phyloP scores from a whole-genome alignment of 2,888 invertebrate species.

The Hedya salicella region DNA sequence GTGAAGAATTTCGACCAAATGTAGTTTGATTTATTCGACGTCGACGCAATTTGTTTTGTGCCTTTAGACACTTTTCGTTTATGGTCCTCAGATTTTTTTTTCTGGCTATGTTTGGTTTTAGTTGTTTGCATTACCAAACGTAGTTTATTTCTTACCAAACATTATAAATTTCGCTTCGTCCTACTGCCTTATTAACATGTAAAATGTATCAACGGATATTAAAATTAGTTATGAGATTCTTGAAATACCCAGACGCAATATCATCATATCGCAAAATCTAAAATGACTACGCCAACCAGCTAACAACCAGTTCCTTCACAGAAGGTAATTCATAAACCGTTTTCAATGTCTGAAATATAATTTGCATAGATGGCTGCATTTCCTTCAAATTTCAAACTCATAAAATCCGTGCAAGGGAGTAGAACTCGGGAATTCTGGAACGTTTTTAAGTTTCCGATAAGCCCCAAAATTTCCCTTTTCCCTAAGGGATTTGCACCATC shows the following conservation, averaged over 20 bases:
- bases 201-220: not conserved
- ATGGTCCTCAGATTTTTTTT: not conserved
- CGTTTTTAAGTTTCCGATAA: conserved; percentile 27
- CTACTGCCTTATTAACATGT: conserved; percentile 7
- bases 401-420: conserved; percentile 10
- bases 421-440: conserved; percentile 12
- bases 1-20: conserved; percentile 38
- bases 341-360: not conserved
- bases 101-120: not conserved
- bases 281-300: too few species aligned
- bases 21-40: conserved; percentile 30
- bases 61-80: not conserved
- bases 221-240: not conserved
- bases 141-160: too few species aligned
- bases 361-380: conserved; percentile 31
- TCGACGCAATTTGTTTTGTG: conserved; percentile 11
- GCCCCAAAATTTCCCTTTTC: conserved; percentile 21
- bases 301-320: too few species aligned
- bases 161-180: not conserved
- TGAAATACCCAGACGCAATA: not conserved
- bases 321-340: conserved; percentile 1
- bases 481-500: conserved; percentile 35
- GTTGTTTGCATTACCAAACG: not conserved
- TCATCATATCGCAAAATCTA: too few species aligned
- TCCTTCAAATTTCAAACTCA: conserved; percentile 1